phyloP scores from a whole-genome alignment of 92 coral and sea anemone genomes.

The Actinernus sp. region DNA sequence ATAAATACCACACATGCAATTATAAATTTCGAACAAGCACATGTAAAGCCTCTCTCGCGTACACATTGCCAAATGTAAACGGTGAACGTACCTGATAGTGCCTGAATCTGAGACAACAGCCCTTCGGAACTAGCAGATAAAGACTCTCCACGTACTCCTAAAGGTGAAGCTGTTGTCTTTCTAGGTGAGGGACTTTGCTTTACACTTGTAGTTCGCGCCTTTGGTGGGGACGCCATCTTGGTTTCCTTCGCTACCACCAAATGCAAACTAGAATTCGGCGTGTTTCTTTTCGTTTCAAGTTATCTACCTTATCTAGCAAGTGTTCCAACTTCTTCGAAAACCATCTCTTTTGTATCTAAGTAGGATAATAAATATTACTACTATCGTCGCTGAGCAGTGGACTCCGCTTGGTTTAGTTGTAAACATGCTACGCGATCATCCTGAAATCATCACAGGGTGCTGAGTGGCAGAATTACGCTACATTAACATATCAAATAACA shows the following conservation, averaged over 20 bases:
- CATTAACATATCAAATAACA: too few species aligned
- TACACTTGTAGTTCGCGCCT: conserved; percentile 56
- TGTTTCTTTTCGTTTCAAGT: conserved; percentile 6
- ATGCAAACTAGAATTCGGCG: conserved; percentile 7
- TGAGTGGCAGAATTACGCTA: too few species aligned
- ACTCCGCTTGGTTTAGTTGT: too few species aligned
- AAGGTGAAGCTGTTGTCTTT: conserved; percentile 18
- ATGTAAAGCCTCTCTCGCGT: too few species aligned
- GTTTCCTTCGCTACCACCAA: conserved; percentile 66
- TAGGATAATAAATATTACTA: conserved; percentile 4
- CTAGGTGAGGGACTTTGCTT: conserved; percentile 13
- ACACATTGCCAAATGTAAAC: conserved; percentile 12
- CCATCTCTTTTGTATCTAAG: conserved; percentile 15
- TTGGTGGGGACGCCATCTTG: conserved; percentile 76
- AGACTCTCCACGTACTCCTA: conserved; percentile 16
- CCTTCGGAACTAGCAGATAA: conserved; percentile 32
- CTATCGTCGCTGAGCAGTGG: too few species aligned
- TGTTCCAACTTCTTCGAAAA: conserved; percentile 16
- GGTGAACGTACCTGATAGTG: conserved; percentile 43
- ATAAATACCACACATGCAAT: too few species aligned
- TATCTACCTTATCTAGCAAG: conserved; percentile 17
- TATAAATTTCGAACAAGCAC: too few species aligned
- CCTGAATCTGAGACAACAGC: conserved; percentile 44
- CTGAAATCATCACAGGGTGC: too few species aligned
- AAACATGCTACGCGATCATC: too few species aligned